phyloP scores from a whole-genome alignment of 2,888 invertebrate genomes.

The Polyommatus icarus region DNA sequence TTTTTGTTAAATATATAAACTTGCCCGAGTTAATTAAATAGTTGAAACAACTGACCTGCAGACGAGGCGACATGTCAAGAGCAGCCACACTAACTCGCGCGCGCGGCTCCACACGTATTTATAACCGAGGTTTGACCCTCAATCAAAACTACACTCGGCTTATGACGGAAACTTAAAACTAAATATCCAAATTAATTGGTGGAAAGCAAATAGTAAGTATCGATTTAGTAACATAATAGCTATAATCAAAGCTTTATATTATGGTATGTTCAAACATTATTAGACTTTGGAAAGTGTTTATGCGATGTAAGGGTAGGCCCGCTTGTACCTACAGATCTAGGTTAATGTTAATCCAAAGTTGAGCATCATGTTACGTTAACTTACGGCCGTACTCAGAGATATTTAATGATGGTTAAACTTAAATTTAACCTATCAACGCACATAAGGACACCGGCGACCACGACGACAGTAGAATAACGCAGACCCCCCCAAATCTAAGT shows the following conservation, averaged over 20 bases:
- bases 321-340: no score
- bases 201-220: background rate
- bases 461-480: no score
- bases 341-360: no score
- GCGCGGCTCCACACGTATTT: conserved; percentile 39
- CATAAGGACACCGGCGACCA: no score
- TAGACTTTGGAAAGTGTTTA: background rate
- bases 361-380: no score
- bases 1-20: no score
- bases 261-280: background rate
- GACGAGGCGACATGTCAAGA: conserved; percentile 41
- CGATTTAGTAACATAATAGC: background rate
- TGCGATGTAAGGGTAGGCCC: background rate
- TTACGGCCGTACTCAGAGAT: no score
- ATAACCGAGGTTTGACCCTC: conserved; percentile 40
- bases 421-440: no score
- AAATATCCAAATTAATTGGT: background rate
- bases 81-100: conserved; percentile 41
- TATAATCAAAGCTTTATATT: background rate
- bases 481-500: no score
- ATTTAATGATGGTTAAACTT: no score
- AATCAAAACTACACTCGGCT: background rate
- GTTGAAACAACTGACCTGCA: conserved; percentile 44
- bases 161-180: background rate
- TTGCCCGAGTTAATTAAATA: background rate